Base-by-base conservation (phyloP, 2,888 invertebrate genomes). In the Tigriopus californicus region DNA sequence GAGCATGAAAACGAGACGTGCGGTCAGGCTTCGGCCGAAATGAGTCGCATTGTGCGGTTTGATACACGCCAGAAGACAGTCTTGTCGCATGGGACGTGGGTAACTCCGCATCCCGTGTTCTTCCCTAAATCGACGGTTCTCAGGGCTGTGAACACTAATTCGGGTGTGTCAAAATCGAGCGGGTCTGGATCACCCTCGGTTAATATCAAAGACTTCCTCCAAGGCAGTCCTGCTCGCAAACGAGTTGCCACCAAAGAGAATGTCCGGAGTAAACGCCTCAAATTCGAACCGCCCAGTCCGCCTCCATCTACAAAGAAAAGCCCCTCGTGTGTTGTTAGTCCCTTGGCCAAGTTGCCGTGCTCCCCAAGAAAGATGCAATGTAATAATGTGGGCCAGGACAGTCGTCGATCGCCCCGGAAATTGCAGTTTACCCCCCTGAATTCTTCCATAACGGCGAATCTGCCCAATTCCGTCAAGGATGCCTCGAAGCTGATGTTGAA, bases 381-480 rank as follows among this genome's bases (percentile, higher is more conserved):
- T 33, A 8, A 5, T 33, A 33, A 33, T 33, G 33, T 33, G 33
- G 33, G 33, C 1, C 15, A 52, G 10, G 15, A 52, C 15, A 22
- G 33, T 52, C 15, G 13, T 25, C 25, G 33, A 25, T 52, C 52
- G 1, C 52, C 52, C 1, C 22, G 33, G 22, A 52, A 40, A 52
- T 33, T 52, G 11, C 52, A 52, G 6, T 22, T 52, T 2, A 25
- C 52, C 11, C 54, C 24, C 22, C 60, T 15, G 22, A 60, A 61
- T 56, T 62, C 65, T 53, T 79, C 82, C 1, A 82, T 83, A 0
- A 82, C 82, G 0, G 74, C 76, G 15, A 80, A 85, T 68, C 69
- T 87, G 62, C 87, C 87, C 0, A 82, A 87, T 71, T 87, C 77
- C 66, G 83, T 84, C 0, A 64, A 80, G 13, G 80, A 81, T 65